A percentile compares a stretch with the other conserved stretches of the same genome.
These are phyloP conservation scores for Colletes latitarsis DNA, from an alignment of 1,140 invertebrate species.

Conservation along the genomic window DNA sequence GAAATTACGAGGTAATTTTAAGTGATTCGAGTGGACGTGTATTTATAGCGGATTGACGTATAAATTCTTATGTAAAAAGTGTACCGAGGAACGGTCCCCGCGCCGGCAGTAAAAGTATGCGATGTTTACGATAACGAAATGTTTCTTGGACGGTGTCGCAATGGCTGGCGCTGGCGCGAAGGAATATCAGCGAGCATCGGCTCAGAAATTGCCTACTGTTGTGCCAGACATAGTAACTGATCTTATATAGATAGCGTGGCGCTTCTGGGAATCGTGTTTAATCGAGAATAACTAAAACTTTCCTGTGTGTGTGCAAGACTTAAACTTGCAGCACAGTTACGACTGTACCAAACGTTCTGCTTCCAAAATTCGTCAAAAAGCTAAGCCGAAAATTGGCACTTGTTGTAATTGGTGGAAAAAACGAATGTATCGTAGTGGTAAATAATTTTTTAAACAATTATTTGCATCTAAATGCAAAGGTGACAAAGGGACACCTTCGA, in stretches of 20 bases:
- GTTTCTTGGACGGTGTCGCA: constrained; percentile 56
- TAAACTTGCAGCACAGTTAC: constrained; percentile 10
- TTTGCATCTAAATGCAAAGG: no score
- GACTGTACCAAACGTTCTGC: no score
- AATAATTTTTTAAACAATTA: no score
- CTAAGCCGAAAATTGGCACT: not conserved
- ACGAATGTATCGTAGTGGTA: not conserved
- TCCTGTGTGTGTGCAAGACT: not conserved
- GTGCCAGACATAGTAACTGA: constrained; percentile 34
- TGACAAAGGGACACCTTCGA: no score
- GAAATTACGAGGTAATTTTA: no score
- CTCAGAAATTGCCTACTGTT: constrained; percentile 45
- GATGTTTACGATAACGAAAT: constrained; percentile 59
- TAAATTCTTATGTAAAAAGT: constrained; percentile 23
- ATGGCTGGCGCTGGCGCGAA: constrained; percentile 11
- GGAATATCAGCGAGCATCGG: constrained; percentile 35
- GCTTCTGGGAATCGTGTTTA: constrained; percentile 51
- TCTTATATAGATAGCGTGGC: constrained; percentile 7
- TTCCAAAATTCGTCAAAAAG: not conserved
- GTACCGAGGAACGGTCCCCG: constrained; percentile 23
- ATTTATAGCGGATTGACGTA: not conserved
- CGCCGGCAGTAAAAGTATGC: constrained; percentile 38
- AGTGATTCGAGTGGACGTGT: not conserved
- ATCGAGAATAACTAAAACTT: constrained; percentile 36
- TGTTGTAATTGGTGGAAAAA: not conserved